Conservation (phyloP, 2,888 invertebrate genomes). For the Hoplodrina blanda region DNA sequence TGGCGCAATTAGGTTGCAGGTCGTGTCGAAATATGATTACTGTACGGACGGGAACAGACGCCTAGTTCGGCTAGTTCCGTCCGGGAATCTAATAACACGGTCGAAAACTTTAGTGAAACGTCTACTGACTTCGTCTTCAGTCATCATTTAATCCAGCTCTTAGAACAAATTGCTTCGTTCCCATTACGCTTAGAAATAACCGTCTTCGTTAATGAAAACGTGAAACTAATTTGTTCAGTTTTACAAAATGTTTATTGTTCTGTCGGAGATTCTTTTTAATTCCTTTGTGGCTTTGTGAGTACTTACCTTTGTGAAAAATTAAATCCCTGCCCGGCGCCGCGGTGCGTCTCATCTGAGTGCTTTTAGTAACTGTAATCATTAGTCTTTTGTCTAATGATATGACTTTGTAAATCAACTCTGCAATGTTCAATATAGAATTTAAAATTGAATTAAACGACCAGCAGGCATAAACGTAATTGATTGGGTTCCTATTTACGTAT, state of each 20-base stretch:
- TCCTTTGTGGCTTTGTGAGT: slow-evolving; percentile 34
- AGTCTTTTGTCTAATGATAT: slow-evolving; percentile 1
- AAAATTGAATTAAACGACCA: no score
- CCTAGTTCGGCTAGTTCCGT: slow-evolving; percentile 26
- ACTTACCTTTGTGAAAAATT: slow-evolving; percentile 40
- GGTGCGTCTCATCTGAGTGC: slow-evolving; percentile 18
- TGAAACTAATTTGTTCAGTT: slow-evolving; percentile 69
- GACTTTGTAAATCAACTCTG: background rate
- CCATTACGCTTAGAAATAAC: slow-evolving; percentile 60
- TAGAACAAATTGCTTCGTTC: slow-evolving; percentile 64
- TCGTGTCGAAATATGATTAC: slow-evolving; percentile 5
- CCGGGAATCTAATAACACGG: slow-evolving; percentile 63
- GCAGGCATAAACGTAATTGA: no score
- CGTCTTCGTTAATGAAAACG: slow-evolving; percentile 62
- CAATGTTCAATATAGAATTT: background rate
- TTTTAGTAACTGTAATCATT: slow-evolving; percentile 19
- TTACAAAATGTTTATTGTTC: slow-evolving; percentile 49
- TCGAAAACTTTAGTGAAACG: slow-evolving; percentile 58
- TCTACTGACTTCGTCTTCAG: slow-evolving; percentile 58
- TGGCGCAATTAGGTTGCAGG: background rate
- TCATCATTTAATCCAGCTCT: slow-evolving; percentile 68
- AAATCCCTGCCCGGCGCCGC: slow-evolving; percentile 24
- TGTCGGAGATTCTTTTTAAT: slow-evolving; percentile 38
- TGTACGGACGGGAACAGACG: background rate
- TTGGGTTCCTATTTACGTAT: no score